Evolutionary conservation across 2,888 invertebrate species (phyloP).

Genomic region (Drosophila ochracea): DNA sequence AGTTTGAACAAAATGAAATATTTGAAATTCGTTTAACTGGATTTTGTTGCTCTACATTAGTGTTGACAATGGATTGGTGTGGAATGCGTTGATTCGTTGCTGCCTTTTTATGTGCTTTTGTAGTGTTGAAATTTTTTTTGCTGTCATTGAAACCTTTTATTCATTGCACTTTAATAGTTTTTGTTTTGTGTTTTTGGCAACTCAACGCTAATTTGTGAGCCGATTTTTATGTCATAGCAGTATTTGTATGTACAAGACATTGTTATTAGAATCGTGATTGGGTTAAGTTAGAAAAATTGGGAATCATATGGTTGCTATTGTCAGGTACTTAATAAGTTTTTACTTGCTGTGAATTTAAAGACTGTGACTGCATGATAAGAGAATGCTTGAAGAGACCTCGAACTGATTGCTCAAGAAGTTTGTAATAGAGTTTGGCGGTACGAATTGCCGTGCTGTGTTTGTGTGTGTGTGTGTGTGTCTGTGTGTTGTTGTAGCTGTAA

Average conservation of each 20-base stretch:
- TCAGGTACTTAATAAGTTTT: constrained; percentile 77
- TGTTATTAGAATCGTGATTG: constrained; percentile 6
- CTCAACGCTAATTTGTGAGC: constrained; percentile 41
- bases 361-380: constrained; percentile 8
- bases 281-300: constrained; percentile 17
- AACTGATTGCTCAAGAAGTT: constrained; percentile 45
- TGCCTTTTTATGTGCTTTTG: constrained; percentile 24
- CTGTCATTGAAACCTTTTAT: constrained; percentile 81
- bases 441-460: constrained; percentile 51
- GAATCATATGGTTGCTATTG: constrained; percentile 66
- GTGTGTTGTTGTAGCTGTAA: constrained; percentile 8
- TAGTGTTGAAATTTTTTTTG: constrained; percentile 38
- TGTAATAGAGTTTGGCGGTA: constrained; percentile 32
- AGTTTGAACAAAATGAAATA: constrained; percentile 20
- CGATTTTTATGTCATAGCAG: constrained; percentile 1
- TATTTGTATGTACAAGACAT: constrained; percentile 62
- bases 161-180: constrained; percentile 45
- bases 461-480: constrained; percentile 8
- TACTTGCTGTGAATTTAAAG: constrained; percentile 15
- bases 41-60: constrained; percentile 24
- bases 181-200: constrained; percentile 39
- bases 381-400: constrained; percentile 6
- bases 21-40: constrained; percentile 52
- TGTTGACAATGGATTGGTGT: constrained; percentile 4
- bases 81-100: constrained; percentile 21